Base-by-base conservation (phyloP, 2,797 vertebrate genomes). In the Crenuchus spilurus region DNA sequence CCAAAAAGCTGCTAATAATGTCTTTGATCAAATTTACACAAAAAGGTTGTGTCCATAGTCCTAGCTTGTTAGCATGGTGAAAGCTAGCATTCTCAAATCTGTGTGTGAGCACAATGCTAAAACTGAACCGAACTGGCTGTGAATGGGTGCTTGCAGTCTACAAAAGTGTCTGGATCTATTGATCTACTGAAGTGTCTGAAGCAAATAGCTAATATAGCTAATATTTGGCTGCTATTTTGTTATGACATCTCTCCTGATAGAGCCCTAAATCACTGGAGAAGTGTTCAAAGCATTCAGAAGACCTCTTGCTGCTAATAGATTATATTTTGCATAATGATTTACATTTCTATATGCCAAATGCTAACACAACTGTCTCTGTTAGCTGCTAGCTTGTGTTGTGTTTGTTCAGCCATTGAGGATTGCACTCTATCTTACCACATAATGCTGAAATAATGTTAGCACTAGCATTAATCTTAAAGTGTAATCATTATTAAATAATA, bases 41-140 rank as follows among this genome's bases (percentile, higher is more conserved):
- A 73, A 65, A 54, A 74, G 41, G 33, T n/a, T 31, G 66, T 55
- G 48, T 33, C 11, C 13, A 52, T 58, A 61, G 44, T 66, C 8
- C 55, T 61, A 70, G 80, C 66, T 64, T 57, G 68, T 20, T 49
- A 83, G 74, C 61, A 74, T 75, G 18, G 70, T 82, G 76, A 84
- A 74, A 73, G 31, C 22, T 24, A 72, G 61, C 46, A 33, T 69
- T 52, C 63, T 63, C 68, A 77, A 63, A 63, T 60, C 9, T 7
- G 52, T 79, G 39, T 78, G 73, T 22, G 10, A 24, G 18, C 49
- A 28, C 10, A 26, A 52, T 14, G 48, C 22, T 24, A 51, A 28
- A 54, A 20, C n/a, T 58, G 62, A 85, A 83, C 78, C 87, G 76
- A 84, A 87, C 85, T 80, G 86, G 65, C 52, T 54, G 55, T 58